Base-by-base conservation (phyloP, 2,888 invertebrate species). In the Parochlus steinenii region DNA sequence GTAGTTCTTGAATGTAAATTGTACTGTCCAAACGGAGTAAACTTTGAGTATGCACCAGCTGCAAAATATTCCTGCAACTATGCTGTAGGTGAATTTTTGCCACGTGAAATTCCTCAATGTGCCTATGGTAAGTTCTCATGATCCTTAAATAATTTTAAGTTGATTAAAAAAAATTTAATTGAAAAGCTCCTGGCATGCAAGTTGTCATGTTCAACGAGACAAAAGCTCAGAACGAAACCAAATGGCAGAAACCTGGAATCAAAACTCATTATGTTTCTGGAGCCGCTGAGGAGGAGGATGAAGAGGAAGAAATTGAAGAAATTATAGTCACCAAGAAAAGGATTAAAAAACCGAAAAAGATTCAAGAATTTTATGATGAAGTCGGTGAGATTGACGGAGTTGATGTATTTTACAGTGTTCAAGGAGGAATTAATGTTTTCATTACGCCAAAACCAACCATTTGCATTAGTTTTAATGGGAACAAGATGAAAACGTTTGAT, bases 401-500 rank as follows among this genome's bases (percentile, higher is more conserved):
- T 2, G 4, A 22, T 5, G 27, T 30, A 4, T 23, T 22, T 38
- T 26, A 36, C 25, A 33, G 28, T 16, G 8, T 4, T 18, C 33
- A 7, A 32, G 32, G 14, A 37, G 29, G 18, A 32, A 16, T 12
- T 28, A 40, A 29, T 12, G n/a, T n/a, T n/a, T n/a, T n/a, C 15
- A 27, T 36, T 14, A 44, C 50, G 5, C 74, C 77, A 0, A 67
- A 67, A 45, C 67, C 74, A 0, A 77, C 78, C 1, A 64, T 69
- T 8, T 89, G 89, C 47, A 69, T 77, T 37, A 71, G 75, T 3
- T 89, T 87, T 87, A 74, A 75, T 16, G 79, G 78, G 20, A 64
- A 67, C 11, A 85, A 86, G 55, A 76, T 76, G 46, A 80, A 83
- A 54, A 85, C 86, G 0, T 87, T 87, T 48, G 86, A 89, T 57